A percentile compares a stretch with the other conserved stretches of the same genome.
Evolutionary conservation across 2,113 vertebrate genomes (phyloP).

Genomic region (Butastur rufipennis): DNA sequence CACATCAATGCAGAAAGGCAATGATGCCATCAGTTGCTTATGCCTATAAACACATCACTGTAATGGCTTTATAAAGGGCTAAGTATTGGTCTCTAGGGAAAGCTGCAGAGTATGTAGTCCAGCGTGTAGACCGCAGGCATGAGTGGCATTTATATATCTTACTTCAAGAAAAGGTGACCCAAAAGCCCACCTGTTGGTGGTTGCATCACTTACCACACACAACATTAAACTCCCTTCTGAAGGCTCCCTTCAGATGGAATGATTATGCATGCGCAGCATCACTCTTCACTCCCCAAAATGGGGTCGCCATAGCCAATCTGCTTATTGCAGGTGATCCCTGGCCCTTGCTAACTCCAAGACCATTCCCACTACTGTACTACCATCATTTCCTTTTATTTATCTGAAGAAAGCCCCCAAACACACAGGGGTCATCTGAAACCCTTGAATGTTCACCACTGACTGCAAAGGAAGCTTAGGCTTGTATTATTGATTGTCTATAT

Average conservation of each 20-base stretch:
- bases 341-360: not conserved
- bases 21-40: not conserved
- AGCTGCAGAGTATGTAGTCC: not conserved
- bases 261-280: not conserved
- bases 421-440: not conserved
- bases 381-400: not conserved
- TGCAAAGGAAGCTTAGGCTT: not conserved
- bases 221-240: not conserved
- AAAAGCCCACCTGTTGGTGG: not conserved
- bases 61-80: not conserved
- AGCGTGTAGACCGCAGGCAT: not conserved
- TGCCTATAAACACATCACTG: not conserved
- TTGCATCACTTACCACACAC: not conserved
- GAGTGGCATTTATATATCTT: not conserved
- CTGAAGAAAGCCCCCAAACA: not conserved
- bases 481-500: not conserved
- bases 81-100: not conserved
- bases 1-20: not conserved
- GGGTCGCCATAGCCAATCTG: not conserved
- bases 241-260: not conserved
- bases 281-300: not conserved
- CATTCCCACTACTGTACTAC: not conserved
- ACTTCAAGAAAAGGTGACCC: not conserved
- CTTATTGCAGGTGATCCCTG: not conserved
- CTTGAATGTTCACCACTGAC: not conserved